Conservation (phyloP, 2,113 vertebrate genomes). For the Pelobates fuscus region DNA sequence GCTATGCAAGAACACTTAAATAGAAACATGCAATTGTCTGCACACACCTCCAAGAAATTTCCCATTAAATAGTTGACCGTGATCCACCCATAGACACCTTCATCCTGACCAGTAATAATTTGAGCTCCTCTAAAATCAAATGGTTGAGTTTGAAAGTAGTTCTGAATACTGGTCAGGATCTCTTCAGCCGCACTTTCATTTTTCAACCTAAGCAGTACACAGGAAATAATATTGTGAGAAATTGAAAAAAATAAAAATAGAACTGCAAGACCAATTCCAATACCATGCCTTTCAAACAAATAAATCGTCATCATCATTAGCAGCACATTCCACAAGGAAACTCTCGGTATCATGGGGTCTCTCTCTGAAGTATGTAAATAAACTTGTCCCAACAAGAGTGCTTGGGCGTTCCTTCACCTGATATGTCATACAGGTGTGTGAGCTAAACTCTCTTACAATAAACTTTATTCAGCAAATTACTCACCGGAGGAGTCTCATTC, state of each 20-base stretch:
- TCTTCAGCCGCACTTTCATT: slow-evolving; percentile 73
- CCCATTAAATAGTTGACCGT: slow-evolving; percentile 96
- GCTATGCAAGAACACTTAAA: too few relatives aligned
- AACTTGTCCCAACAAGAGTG: neutral
- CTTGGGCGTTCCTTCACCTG: neutral
- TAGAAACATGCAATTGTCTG: slow-evolving; percentile 68
- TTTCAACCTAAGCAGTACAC: slow-evolving; percentile 74
- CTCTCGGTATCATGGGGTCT: too few relatives aligned
- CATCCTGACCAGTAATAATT: slow-evolving; percentile 89
- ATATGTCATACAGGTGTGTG: neutral
- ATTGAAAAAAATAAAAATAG: slow-evolving; percentile 49
- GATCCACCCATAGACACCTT: slow-evolving; percentile 95
- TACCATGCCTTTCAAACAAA: too few relatives aligned
- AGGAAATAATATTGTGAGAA: slow-evolving; percentile 67
- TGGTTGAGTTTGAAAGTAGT: slow-evolving; percentile 80
- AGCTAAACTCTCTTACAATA: neutral
- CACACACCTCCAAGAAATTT: slow-evolving; percentile 88
- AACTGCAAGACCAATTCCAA: neutral
- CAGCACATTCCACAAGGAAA: too few relatives aligned
- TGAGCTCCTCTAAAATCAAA: slow-evolving; percentile 87
- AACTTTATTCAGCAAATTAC: neutral
- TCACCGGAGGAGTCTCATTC: slow-evolving; percentile 92
- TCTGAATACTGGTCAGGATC: slow-evolving; percentile 75
- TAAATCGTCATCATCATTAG: too few relatives aligned
- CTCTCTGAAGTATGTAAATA: neutral